Base-by-base conservation (phyloP, 2,888 invertebrate genomes). In the Pollenia angustigena region DNA sequence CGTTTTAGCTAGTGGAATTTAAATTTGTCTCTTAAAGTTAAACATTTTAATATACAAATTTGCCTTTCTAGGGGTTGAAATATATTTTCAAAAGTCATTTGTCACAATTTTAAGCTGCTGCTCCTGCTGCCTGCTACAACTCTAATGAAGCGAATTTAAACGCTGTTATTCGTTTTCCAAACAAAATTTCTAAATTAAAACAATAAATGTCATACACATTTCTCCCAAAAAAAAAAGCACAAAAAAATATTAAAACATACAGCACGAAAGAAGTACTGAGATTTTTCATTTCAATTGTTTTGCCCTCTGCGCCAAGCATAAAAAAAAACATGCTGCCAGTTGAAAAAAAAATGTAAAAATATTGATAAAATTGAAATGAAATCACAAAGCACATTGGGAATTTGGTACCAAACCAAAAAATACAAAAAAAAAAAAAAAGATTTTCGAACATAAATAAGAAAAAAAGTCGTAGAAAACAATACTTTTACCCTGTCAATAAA, bases 401-500 rank as follows among this genome's bases (percentile, higher is more conserved):
- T 79, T 72, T 48, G 48, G 32, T 32, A 32, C 32, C 32, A 32
- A 32, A 32, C 32, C 32, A 32, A 32, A 44, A 60, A 54, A 48
- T 69, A 48, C 50, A 58, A 64, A 23, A 50, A 14, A 40, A 11
- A 58, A 62, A 66, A 66, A 76, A 58, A 54, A 6, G 4, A 32
- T 32, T 48, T 14, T 14, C 12, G 46, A 23, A 42, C 50, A 42
- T 16, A 23, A 11, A 69, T 1, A 23, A 66, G n/a, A 32, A 18
- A 71, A 72, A 71, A 80, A 69, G 75, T 75, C 62, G 69, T 56
- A 76, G 62, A 81, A 83, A 87, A 84, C 84, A 87, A 87, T 84
- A 74, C 74, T 84, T 87, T 81, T 81, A 60, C 81, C 56, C 87
- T 87, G 87, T 87, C 87, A 87, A 84, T 84, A 87, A 84, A 87